Percentiles rank a stretch among this genome's conserved stretches.
These are phyloP conservation scores for Drosophila eohydei DNA, from an alignment of 2,888 invertebrate genomes.

Conservation along the genomic window DNA sequence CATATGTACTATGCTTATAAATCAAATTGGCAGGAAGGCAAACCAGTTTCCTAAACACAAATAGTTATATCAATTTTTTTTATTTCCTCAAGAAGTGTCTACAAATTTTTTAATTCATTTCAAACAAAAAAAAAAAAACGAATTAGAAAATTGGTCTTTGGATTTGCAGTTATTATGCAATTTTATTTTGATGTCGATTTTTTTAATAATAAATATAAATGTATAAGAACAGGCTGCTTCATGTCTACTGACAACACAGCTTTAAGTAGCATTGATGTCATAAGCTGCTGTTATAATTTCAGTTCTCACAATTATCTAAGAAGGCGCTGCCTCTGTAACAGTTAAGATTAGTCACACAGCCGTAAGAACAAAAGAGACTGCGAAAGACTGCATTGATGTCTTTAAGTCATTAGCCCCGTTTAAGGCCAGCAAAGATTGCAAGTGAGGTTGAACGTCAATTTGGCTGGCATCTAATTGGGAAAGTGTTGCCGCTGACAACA, in stretches of 20 bases:
- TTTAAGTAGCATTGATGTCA: background rate
- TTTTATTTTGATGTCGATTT: background rate
- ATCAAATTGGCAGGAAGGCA: conserved; percentile 11
- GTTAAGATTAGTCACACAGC: conserved; percentile 36
- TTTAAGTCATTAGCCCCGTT: conserved; percentile 65
- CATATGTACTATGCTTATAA: background rate
- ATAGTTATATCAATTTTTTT: conserved; percentile 10
- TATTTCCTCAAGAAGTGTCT: conserved; percentile 11
- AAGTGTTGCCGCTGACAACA: conserved; percentile 66
- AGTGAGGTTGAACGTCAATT: conserved; percentile 34
- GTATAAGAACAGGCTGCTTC: background rate
- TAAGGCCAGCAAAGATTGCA: conserved; percentile 34
- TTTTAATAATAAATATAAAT: background rate
- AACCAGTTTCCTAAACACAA: conserved; percentile 26
- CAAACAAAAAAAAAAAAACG: background rate
- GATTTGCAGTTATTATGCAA: background rate
- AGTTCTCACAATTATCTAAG: conserved; percentile 32
- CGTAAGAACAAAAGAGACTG: conserved; percentile 37
- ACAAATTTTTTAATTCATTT: background rate
- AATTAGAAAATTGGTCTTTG: background rate
- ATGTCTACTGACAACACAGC: background rate
- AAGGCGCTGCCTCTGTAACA: conserved; percentile 53
- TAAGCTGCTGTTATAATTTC: conserved; percentile 13
- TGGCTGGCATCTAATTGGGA: conserved; percentile 60
- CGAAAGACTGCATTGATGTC: conserved; percentile 56